phyloP scores from a whole-genome alignment of 1,140 invertebrate genomes.

The Heliothis subflexa region DNA sequence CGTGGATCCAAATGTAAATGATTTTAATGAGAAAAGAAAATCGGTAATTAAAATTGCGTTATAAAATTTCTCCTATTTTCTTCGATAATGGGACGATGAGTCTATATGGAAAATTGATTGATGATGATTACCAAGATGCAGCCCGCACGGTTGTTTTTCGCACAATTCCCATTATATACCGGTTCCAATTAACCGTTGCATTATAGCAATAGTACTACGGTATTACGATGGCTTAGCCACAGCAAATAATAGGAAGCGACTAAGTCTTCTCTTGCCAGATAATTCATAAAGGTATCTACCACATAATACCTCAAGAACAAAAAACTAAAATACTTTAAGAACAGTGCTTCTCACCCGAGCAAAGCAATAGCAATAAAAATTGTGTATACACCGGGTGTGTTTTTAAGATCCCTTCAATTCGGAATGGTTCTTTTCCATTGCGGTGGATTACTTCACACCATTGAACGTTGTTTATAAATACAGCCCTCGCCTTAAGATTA shows the following conservation, averaged over 20 bases:
- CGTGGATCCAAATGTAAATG: no score
- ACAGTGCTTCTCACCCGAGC: not conserved
- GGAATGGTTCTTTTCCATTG: slow-evolving; percentile 57
- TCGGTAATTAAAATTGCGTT: no score
- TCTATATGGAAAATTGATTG: slow-evolving; percentile 40
- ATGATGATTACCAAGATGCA: slow-evolving; percentile 55
- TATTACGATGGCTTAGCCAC: not conserved
- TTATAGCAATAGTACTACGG: slow-evolving; percentile 16
- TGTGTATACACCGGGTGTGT: slow-evolving; percentile 45
- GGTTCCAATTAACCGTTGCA: slow-evolving; percentile 51
- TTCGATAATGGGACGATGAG: no score
- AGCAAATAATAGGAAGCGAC: no score
- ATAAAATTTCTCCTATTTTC: no score
- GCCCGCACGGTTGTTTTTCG: slow-evolving; percentile 56
- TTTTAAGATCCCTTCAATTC: slow-evolving; percentile 48
- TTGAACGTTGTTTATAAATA: slow-evolving; percentile 65
- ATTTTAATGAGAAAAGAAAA: not conserved
- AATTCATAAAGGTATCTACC: slow-evolving; percentile 10
- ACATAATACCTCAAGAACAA: no score
- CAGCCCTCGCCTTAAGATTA: slow-evolving; percentile 63
- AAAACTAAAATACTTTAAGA: not conserved
- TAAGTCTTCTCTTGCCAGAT: no score
- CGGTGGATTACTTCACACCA: slow-evolving; percentile 59
- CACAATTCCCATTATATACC: slow-evolving; percentile 52
- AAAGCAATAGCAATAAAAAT: slow-evolving; percentile 41